These are phyloP conservation scores for Verasper variegatus DNA, from an alignment of 2,113 vertebrate species.

Conservation along the genomic window DNA sequence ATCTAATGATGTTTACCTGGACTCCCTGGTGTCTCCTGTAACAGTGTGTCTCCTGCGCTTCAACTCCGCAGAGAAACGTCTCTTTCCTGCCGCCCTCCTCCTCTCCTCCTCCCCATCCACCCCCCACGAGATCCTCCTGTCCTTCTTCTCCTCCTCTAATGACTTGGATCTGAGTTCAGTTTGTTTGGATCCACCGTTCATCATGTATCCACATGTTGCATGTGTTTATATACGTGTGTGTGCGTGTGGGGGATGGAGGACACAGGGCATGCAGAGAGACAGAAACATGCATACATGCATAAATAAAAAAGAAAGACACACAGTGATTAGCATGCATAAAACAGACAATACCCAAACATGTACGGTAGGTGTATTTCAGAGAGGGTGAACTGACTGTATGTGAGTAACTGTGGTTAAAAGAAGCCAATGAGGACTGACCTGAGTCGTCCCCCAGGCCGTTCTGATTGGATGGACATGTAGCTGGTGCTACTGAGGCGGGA, in stretches of 20 bases:
- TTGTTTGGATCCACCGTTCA: constrained; percentile 18
- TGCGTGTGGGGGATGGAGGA: constrained; percentile 3
- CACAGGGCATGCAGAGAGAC: constrained; percentile 39
- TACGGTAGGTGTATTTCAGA: not conserved
- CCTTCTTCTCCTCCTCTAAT: constrained; percentile 83
- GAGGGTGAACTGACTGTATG: not conserved
- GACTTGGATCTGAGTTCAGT: constrained; percentile 78
- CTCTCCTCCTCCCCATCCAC: constrained; percentile 75
- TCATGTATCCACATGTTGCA: constrained; percentile 1
- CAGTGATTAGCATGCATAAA: constrained; percentile 55
- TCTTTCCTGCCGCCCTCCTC: constrained; percentile 69
- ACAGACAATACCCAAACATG: not conserved
- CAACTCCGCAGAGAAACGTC: constrained; percentile 75
- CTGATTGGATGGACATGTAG: constrained; percentile 98
- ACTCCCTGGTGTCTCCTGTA: constrained; percentile 79
- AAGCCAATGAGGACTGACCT: constrained; percentile 84
- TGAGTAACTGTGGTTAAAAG: not conserved
- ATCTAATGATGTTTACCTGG: constrained; percentile 66
- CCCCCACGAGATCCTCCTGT: constrained; percentile 80
- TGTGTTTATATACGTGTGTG: constrained; percentile 13
- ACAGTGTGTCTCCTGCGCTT: constrained; percentile 82
- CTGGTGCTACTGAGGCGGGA: constrained; percentile 98
- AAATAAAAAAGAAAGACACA: constrained; percentile 51
- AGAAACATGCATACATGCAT: constrained; percentile 64
- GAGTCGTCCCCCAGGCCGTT: constrained; percentile 91